Evolutionary conservation across 2,113 vertebrate species (phyloP).

Genomic region (Gallinago media): DNA sequence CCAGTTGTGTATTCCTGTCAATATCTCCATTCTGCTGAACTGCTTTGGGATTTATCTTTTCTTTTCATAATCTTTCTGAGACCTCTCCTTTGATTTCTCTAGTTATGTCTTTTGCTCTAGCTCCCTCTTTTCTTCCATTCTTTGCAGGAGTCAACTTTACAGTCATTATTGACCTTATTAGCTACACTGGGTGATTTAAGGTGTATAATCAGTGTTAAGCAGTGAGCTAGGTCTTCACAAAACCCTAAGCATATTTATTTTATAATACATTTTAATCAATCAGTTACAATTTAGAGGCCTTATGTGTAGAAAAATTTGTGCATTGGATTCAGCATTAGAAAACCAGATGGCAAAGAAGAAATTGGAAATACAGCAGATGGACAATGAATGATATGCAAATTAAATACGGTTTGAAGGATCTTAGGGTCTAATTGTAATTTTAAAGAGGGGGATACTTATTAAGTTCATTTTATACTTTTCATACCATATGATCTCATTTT

Average conservation of each 20-base stretch:
- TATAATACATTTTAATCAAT: not conserved
- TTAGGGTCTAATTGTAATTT: not conserved
- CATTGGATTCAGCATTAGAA: not conserved
- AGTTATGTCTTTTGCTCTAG: not conserved
- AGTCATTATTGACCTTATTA: not conserved
- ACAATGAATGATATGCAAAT: conserved; percentile 15
- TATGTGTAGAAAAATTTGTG: not conserved
- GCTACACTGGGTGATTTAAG: not conserved
- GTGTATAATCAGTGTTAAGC: not conserved
- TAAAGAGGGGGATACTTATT: not conserved
- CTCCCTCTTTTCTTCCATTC: not conserved
- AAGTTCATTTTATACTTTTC: not conserved
- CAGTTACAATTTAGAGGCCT: not conserved
- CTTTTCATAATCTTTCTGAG: not conserved
- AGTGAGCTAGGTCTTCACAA: not conserved
- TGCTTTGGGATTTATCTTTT: conserved; percentile 13
- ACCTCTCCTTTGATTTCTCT: not conserved
- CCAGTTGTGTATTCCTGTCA: not conserved
- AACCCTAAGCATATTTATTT: not conserved
- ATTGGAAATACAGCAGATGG: conserved; percentile 29
- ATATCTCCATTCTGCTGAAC: not conserved
- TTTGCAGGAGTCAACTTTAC: not conserved
- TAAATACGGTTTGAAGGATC: not conserved
- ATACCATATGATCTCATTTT: not conserved
- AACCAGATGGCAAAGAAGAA: conserved; percentile 37